Evolutionary conservation across 2,113 vertebrate genomes (phyloP), one percentile per base, ranked within the genome.

Genomic region (Zosterops borbonicus): DNA sequence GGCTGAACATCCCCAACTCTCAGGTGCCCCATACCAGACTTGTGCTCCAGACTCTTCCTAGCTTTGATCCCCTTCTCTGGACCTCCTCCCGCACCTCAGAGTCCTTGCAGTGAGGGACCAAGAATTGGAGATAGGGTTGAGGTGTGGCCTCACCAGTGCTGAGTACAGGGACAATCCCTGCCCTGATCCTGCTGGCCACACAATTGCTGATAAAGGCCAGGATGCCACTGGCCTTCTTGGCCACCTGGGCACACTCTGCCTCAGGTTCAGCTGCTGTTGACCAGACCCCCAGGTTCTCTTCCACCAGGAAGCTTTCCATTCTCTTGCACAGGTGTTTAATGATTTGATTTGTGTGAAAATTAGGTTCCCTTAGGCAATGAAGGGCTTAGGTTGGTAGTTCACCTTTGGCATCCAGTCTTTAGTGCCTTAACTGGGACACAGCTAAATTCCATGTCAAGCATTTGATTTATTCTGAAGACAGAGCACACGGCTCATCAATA

Each of bases 391-490:
- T 67, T 2, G 2, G 28, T 29, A 85, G 33, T 24, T 14, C 22
- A 71, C 31, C 31, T 52, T 41, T 39, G 23, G n/a, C 20, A 85
- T 2, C 9, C 20, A 28, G 59, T 20, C 47, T 69, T 59, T 46
- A 52, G 39, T 50, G 55, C 37, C 56, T 83, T 55, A 77, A 58
- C 35, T 16, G 29, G 63, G 16, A 42, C 59, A 74, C 7, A 27
- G 39, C 22, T 90, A 53, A 81, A 77, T 35, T 80, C 68, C 46
- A 74, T 2, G 17, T 28, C 52, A 70, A 90, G 29, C 3, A 27
- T 63, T 83, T 67, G 33, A 90, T 90, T 90, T 86, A 63, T 74
- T 90, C 64, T 63, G 52, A 64, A 90, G 64, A 77, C 14, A 53
- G 89, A 88, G 42, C 42, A 67, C 1, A 6, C 21, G 78, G 64